A percentile compares a stretch with the other conserved stretches of the same genome.
These are phyloP conservation scores for Kryptopterus vitreolus DNA, from an alignment of 2,797 vertebrate species.

Conservation along the genomic window DNA sequence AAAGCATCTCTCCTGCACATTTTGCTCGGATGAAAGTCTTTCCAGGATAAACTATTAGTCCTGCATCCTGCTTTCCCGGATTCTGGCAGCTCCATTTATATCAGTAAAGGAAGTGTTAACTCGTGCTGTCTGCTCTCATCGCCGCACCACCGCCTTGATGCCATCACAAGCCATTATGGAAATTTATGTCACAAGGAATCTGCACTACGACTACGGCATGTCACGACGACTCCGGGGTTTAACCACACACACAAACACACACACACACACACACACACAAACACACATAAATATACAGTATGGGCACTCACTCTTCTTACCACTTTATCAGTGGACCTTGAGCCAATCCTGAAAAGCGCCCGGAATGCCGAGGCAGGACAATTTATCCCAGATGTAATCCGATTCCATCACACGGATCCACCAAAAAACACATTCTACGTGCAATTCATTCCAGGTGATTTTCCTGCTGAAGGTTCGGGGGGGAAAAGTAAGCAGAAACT, in stretches of 20 bases:
- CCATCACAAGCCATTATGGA: slow-evolving; percentile 52
- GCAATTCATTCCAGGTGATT: neutral
- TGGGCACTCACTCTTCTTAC: neutral
- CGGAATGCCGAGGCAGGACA: neutral
- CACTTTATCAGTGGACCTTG: neutral
- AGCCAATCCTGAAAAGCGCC: neutral
- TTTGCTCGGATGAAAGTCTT: neutral
- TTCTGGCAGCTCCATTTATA: slow-evolving; percentile 52
- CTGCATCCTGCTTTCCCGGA: slow-evolving; percentile 13
- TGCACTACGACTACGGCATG: slow-evolving; percentile 37
- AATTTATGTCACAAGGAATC: slow-evolving; percentile 48
- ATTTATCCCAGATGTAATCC: neutral
- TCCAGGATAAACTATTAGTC: slow-evolving; percentile 29
- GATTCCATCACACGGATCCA: neutral
- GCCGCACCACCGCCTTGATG: slow-evolving; percentile 25
- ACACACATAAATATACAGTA: slow-evolving; percentile 16
- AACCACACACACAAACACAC: slow-evolving; percentile 27
- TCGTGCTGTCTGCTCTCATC: slow-evolving; percentile 39
- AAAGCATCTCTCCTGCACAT: neutral
- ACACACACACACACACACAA: slow-evolving; percentile 19
- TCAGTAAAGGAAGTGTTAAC: slow-evolving; percentile 48
- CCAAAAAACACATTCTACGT: neutral
- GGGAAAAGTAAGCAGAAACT: neutral
- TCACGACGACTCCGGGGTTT: slow-evolving; percentile 45
- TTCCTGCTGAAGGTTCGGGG: no score